Evolutionary conservation across 2,888 invertebrate species (phyloP), one percentile per base, ranked within the genome.

Genomic region (Stenichneumon culpator): DNA sequence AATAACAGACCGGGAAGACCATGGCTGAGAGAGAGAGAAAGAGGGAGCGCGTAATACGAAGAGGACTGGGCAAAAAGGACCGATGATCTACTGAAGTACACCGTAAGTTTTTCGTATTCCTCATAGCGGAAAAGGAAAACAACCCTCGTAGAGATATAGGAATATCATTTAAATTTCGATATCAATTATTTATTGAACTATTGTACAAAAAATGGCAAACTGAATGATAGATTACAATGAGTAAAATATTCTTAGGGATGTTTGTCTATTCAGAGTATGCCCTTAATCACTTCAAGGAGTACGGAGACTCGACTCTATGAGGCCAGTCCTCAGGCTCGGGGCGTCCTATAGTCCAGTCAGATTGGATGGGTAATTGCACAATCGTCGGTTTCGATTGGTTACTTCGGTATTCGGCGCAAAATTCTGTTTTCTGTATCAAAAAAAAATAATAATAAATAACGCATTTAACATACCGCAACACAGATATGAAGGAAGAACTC

Each of bases 31-130:
- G 28, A 70, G 70, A 36, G 36, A n/a, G n/a, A n/a, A 36, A 36
- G 74, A 70, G 78, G 75, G 44, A 14, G 50, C 3, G 22, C 65
- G 60, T 72, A 69, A 84, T 72, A 63, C 47, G 69, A 25, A 67
- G 36, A 72, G 60, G 63, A 72, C 25, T 70, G 82, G 57, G 79
- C 82, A 75, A 82, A 79, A 85, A 70, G 69, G 32, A 28, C 25
- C 79, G 74, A 85, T 79, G 69, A 44, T 70, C 65, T 39, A 57
- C 65, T 67, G 70, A 75, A 75, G 70, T 65, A 57, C 70, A 70
- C 74, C 83, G 65, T 47, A 25, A 44, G 68, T 32, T 32, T 32
- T 5, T 32, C 32, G 3, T 28, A 28, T 28, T 28, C 3, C 28
- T 28, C 28, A 28, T 0, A 0, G 3, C 3, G 28, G n/a, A 50